Base-by-base conservation (phyloP, 2,888 invertebrate species). In the Melikaiella ostensackeni region DNA sequence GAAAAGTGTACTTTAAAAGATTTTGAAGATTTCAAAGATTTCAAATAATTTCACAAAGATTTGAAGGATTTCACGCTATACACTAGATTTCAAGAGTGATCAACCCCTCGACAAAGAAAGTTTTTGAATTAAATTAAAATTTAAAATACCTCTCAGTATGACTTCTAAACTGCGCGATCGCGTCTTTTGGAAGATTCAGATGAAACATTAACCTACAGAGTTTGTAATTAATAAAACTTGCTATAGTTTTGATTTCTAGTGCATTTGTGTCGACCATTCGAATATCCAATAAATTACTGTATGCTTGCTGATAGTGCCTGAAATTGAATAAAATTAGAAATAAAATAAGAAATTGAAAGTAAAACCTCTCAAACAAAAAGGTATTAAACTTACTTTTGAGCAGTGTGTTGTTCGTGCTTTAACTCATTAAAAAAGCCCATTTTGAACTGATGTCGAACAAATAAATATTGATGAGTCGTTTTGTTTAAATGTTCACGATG, bases 371-470 rank as follows among this genome's bases (percentile, higher is more conserved):
- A 74, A 16, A 70, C 24, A 24, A 46, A 74, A 35, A 16, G 21
- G 8, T 11, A 66, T 9, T 76, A 64, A 66, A 85, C 91, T 91
- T 92, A 95, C 94, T 96, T 97, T 86, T 97, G 95, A 19, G 98
- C 97, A 0, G 96, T 95, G 88, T 95, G 95, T 84, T 95, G 93
- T 89, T 99, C 99, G 90, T 98, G 98, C 86, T 97, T 96, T 81
- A 99, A 92, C 92, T 99, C 99, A 88, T 97, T 97, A 75, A 98
- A 94, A 92, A 98, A 99, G 0, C 97, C 99, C 91, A 99, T 95
- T 92, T 99, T 99, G 90, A 98, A 99, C 89, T 98, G 97, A 92
- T 99, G 99, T 46, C 99, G 93, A 35, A 99, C 98, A 93, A 97
- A 97, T 75, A 99, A 93, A 86, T 97, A 96, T 91, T 97, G 97